Evolutionary conservation across 1,140 invertebrate genomes (phyloP).

Genomic region (Berghia stephanieae): DNA sequence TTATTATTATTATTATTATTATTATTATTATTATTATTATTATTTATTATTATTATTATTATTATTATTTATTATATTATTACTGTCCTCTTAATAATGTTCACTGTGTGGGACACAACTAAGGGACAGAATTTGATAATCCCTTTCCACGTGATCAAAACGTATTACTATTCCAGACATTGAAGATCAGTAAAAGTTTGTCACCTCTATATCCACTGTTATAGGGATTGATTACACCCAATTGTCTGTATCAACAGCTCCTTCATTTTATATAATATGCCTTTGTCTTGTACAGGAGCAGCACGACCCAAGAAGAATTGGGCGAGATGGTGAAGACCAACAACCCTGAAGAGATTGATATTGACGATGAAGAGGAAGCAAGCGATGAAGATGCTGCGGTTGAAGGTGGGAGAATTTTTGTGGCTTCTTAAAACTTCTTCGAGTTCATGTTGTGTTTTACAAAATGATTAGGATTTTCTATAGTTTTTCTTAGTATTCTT

Average conservation of each 20-base stretch:
- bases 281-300: conserved; percentile 75
- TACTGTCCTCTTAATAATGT: too few relatives aligned
- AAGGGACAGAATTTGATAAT: too few relatives aligned
- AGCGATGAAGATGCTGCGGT: conserved; percentile 72
- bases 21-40: too few relatives aligned
- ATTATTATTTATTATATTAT: too few relatives aligned
- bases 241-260: neutral
- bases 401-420: conserved; percentile 59
- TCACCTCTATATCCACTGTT: neutral
- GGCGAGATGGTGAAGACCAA: conserved; percentile 75
- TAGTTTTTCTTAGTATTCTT: neutral
- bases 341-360: conserved; percentile 95
- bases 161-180: too few relatives aligned
- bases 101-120: too few relatives aligned
- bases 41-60: too few relatives aligned
- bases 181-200: too few relatives aligned
- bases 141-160: too few relatives aligned
- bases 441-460: neutral
- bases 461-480: neutral
- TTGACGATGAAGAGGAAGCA: conserved; percentile 72
- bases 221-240: neutral
- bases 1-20: too few relatives aligned
- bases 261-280: too few relatives aligned
- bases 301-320: conserved; percentile 79
- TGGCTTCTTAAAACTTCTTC: neutral